Conservation (phyloP, 2,113 vertebrate species). For the Datnioides undecimradiatus region DNA sequence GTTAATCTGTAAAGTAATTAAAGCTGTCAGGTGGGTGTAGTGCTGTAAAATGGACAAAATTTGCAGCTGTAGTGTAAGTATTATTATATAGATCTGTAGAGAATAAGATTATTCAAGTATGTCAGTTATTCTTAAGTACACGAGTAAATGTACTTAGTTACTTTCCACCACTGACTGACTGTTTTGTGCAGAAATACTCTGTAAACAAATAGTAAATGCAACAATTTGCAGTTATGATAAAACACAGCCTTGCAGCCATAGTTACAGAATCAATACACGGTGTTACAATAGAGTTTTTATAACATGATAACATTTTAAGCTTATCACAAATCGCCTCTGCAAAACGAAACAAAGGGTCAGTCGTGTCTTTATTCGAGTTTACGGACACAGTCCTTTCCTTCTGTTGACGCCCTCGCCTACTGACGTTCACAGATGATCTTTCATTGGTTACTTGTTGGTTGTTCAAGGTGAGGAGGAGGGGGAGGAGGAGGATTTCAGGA, state of each 20-base stretch:
- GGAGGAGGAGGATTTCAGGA: constrained; percentile 19
- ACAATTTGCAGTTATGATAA: not conserved
- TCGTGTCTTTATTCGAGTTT: not conserved
- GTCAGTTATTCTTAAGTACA: too few species aligned
- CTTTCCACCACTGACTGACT: too few species aligned
- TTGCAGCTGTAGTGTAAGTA: too few species aligned
- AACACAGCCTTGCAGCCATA: not conserved
- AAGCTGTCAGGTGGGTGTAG: not conserved
- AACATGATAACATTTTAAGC: not conserved
- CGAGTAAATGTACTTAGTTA: not conserved
- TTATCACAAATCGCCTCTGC: not conserved
- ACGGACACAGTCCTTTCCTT: not conserved
- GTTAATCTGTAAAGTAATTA: not conserved
- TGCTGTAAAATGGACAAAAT: not conserved
- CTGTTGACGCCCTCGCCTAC: not conserved
- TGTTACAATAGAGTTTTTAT: not conserved
- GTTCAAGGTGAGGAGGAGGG: constrained; percentile 55
- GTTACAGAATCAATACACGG: not conserved
- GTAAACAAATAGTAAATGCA: not conserved
- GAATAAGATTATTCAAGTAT: too few species aligned
- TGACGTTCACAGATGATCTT: constrained; percentile 34
- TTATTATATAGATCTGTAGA: too few species aligned
- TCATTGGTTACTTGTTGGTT: constrained; percentile 47
- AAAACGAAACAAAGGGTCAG: not conserved
- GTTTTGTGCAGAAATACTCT: too few species aligned